These are phyloP conservation scores for Chironomus riparius DNA, from an alignment of 2,888 invertebrate species.

Conservation along the genomic window DNA sequence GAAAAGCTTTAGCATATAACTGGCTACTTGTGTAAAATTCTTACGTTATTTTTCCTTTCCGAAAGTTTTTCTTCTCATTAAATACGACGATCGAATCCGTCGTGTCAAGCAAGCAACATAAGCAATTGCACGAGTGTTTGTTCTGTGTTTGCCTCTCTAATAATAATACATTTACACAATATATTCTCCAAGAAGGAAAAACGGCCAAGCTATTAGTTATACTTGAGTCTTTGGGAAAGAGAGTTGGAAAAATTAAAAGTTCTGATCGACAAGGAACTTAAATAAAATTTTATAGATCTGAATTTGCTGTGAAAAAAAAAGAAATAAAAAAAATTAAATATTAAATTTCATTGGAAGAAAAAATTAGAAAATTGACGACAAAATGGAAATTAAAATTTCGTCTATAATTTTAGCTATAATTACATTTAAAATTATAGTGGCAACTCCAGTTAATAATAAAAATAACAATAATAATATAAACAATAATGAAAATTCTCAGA, in stretches of 20 bases:
- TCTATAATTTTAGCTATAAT: not conserved
- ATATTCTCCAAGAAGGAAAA: slow-evolving; percentile 16
- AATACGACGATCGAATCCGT: not conserved
- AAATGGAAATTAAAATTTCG: not conserved
- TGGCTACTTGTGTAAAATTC: not conserved
- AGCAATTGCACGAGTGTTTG: not conserved
- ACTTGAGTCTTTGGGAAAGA: slow-evolving; percentile 19
- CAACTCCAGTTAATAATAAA: not conserved
- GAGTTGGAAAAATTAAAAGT: slow-evolving; percentile 23
- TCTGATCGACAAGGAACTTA: not conserved
- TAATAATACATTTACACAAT: not conserved
- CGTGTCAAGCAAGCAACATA: not conserved
- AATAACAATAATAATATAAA: not conserved
- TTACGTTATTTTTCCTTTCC: not conserved
- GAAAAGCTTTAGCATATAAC: not conserved
- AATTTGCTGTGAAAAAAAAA: not conserved
- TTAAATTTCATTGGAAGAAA: not conserved
- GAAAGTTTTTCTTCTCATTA: slow-evolving; percentile 6
- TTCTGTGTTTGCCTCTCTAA: not conserved
- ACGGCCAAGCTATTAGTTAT: slow-evolving; percentile 18
- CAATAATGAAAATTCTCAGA: not conserved
- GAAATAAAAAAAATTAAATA: not conserved
- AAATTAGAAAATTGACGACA: not conserved
- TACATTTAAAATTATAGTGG: not conserved
- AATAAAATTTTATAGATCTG: not conserved